Evolutionary conservation across 2,888 invertebrate species (phyloP), one percentile per base, ranked within the genome.

Genomic region (Cyclophora albipunctata): DNA sequence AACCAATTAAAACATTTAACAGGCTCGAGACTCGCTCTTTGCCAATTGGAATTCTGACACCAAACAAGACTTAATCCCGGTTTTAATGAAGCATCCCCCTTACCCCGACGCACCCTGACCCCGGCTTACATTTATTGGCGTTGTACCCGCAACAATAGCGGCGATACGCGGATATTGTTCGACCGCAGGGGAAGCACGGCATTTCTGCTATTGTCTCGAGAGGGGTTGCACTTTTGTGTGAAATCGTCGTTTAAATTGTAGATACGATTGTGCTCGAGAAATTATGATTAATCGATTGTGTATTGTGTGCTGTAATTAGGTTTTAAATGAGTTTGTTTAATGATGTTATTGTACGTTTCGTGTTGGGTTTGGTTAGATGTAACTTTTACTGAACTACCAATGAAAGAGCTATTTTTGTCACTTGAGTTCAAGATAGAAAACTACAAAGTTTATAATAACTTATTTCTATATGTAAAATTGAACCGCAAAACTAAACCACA

Each of bases 61-160:
- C 57, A 52, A 57, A 58, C 60, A 50, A 20, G 54, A 57, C 50
- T 59, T 64, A 62, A 66, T 66, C 66, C 62, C 53, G 52, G 60
- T 60, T 62, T 57, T 62, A 63, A 64, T 62, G 62, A 63, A 62
- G 60, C 53, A 55, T 50, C 48, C 51, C 44, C 55, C 51, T 47
- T 47, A 44, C 51, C 54, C 46, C 50, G 37, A 46, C 42, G 46
- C 55, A 46, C 40, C 55, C 53, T 57, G 53, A 55, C 58, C 57
- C 20, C 51, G 43, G 57, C 55, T 55, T 60, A 60, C 62, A 60
- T 58, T 60, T 55, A 62, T 62, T 62, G 58, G 57, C 54, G 47
- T 55, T 53, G 60, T 59, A 50, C 42, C 53, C 57, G 52, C 55
- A 48, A 42, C 40, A 50, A 50, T 47, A 34, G 4, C 34, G 48